Conservation (phyloP, 2,888 invertebrate genomes). For the Caenorhabditis doughertyi region DNA sequence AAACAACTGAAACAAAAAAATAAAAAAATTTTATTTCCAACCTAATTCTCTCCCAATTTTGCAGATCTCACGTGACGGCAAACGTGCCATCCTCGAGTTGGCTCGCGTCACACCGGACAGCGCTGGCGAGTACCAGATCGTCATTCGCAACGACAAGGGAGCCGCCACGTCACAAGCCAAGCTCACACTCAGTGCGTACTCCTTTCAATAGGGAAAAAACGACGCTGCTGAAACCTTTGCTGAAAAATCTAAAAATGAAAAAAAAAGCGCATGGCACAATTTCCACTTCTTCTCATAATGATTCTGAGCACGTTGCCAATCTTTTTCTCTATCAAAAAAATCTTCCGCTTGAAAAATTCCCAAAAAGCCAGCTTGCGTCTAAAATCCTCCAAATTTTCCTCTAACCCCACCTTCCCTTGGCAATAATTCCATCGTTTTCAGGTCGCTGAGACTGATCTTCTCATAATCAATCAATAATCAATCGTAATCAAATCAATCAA, state of each 20-base stretch:
- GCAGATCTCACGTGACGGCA: slow-evolving; percentile 78
- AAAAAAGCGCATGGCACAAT: slow-evolving; percentile 24
- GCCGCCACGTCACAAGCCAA: slow-evolving; percentile 80
- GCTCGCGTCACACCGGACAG: slow-evolving; percentile 76
- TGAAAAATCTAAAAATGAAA: slow-evolving; percentile 26
- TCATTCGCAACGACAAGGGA: slow-evolving; percentile 79
- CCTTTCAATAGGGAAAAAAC: neutral
- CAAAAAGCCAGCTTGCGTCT: slow-evolving; percentile 36
- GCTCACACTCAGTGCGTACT: slow-evolving; percentile 76
- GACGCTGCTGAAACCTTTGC: slow-evolving; percentile 45
- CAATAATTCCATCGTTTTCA: slow-evolving; percentile 41
- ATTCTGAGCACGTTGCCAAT: neutral
- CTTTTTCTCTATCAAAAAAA: neutral
- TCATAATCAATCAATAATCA: slow-evolving; percentile 33
- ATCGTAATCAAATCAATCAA: slow-evolving; percentile 7
- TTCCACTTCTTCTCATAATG: slow-evolving; percentile 18
- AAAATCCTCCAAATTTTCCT: slow-evolving; percentile 12
- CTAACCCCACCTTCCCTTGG: slow-evolving; percentile 58
- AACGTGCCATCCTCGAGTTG: slow-evolving; percentile 79
- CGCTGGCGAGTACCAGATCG: slow-evolving; percentile 79
- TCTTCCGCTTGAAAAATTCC: slow-evolving; percentile 24
- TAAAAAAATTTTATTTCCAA: too few relatives aligned
- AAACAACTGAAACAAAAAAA: too few relatives aligned
- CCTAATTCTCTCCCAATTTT: slow-evolving; percentile 12
- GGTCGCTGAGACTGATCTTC: slow-evolving; percentile 28